These are phyloP conservation scores for Harpagoxenus sublaevis DNA, from an alignment of 2,888 invertebrate species.

Conservation along the genomic window DNA sequence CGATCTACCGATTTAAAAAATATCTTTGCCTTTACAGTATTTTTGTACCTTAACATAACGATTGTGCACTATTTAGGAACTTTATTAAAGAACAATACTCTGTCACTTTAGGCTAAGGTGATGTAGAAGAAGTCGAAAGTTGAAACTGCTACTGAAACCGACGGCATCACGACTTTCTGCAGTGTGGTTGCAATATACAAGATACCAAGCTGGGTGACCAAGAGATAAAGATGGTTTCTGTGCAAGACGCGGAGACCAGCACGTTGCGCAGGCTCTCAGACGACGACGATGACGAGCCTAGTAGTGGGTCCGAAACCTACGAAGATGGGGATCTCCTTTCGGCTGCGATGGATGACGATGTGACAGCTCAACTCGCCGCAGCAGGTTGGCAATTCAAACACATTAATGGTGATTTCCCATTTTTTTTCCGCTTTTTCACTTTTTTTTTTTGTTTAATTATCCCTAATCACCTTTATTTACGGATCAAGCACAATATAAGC, in stretches of 20 bases:
- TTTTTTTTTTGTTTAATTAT: slow-evolving; percentile 75
- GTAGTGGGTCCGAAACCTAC: slow-evolving; percentile 92
- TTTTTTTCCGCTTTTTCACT: slow-evolving; percentile 84
- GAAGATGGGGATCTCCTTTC: slow-evolving; percentile 95
- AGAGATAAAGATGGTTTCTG: slow-evolving; percentile 79
- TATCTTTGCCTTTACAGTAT: no score
- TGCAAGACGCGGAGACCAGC: slow-evolving; percentile 82
- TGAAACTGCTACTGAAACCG: slow-evolving; percentile 24
- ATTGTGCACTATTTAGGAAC: no score
- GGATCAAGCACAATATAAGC: slow-evolving; percentile 63
- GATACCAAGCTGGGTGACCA: slow-evolving; percentile 61
- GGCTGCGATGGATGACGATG: slow-evolving; percentile 96
- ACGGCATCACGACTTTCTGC: slow-evolving; percentile 12
- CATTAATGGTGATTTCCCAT: slow-evolving; percentile 87
- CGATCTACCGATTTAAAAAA: neutral
- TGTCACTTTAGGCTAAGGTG: slow-evolving; percentile 75
- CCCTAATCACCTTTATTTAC: slow-evolving; percentile 72
- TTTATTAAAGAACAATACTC: neutral
- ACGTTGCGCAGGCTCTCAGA: slow-evolving; percentile 87
- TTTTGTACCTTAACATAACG: no score
- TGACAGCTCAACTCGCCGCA: slow-evolving; percentile 98
- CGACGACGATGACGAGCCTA: slow-evolving; percentile 94
- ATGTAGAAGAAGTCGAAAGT: slow-evolving; percentile 74
- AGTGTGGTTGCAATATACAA: slow-evolving; percentile 71
- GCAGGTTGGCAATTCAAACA: slow-evolving; percentile 91